Evolutionary conservation across 2,113 vertebrate genomes (phyloP).

Genomic region (Psophia crepitans): DNA sequence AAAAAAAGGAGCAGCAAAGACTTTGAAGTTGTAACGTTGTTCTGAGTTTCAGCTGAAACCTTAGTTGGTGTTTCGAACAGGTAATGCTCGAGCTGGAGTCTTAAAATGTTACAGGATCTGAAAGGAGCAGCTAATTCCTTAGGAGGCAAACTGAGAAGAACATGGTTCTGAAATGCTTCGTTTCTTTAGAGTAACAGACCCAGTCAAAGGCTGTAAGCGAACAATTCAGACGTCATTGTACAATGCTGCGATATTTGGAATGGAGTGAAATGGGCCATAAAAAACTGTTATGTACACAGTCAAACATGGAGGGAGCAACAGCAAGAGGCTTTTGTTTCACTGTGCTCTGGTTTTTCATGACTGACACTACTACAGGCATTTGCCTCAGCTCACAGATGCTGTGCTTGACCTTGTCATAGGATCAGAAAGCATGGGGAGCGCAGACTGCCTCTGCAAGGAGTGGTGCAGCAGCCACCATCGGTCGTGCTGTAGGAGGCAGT

Average conservation of each 20-base stretch:
- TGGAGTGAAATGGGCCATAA: not conserved
- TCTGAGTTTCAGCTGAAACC: not conserved
- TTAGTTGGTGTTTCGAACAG: not conserved
- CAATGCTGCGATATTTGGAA: not conserved
- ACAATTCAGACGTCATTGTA: not conserved
- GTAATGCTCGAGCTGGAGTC: not conserved
- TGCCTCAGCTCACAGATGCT: not conserved
- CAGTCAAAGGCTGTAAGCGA: not conserved
- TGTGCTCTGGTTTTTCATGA: not conserved
- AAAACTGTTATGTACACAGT: not conserved
- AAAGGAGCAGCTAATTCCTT: not conserved
- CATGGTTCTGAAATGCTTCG: not conserved
- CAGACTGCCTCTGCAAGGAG: not conserved
- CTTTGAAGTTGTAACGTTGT: not conserved
- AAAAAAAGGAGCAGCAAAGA: not conserved
- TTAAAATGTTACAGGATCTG: not conserved
- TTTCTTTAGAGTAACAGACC: not conserved
- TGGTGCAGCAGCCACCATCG: not conserved
- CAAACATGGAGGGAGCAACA: not conserved
- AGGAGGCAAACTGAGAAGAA: not conserved
- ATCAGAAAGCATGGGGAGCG: not conserved
- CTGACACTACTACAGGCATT: not conserved
- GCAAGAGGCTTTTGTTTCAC: not conserved
- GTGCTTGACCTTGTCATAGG: no score
- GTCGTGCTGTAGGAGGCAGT: not conserved